Conservation (phyloP, 2,888 invertebrate genomes). For the Euclidia mi region DNA sequence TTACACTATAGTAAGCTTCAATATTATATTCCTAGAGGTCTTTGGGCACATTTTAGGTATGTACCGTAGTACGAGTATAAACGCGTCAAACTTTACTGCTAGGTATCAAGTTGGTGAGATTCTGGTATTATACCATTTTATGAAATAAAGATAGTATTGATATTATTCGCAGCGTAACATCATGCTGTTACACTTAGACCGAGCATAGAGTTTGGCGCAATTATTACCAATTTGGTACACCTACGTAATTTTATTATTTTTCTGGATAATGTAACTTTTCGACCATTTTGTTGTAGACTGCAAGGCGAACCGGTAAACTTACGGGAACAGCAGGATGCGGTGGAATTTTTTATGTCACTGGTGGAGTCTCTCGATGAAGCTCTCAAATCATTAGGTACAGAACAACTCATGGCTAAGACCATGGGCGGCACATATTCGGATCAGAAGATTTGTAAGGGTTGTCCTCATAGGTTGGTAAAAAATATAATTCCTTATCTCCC, state of each 20-base stretch:
- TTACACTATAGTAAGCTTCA: slow-evolving; percentile 98
- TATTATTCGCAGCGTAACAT: too few relatives aligned
- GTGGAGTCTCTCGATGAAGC: slow-evolving; percentile 99
- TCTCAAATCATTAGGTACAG: slow-evolving; percentile 96
- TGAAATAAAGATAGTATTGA: too few relatives aligned
- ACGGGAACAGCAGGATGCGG: slow-evolving; percentile 99
- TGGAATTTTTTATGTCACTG: slow-evolving; percentile 99
- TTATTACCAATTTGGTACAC: too few relatives aligned
- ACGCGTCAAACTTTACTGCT: too few relatives aligned
- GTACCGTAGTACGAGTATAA: slow-evolving; percentile 67
- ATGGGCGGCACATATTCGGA: slow-evolving; percentile 99
- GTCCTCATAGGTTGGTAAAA: slow-evolving; percentile 95
- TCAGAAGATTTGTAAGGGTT: slow-evolving; percentile 99
- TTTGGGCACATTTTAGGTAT: slow-evolving; percentile 99
- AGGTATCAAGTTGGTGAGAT: too few relatives aligned
- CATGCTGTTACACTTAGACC: background rate
- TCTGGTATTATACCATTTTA: too few relatives aligned
- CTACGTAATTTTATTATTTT: background rate
- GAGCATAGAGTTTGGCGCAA: too few relatives aligned
- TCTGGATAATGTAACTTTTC: too few relatives aligned
- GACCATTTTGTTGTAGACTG: slow-evolving; percentile 88
- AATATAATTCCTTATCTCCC: background rate
- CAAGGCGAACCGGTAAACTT: slow-evolving; percentile 99
- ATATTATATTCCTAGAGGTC: slow-evolving; percentile 98
- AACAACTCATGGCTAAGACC: slow-evolving; percentile 97